Base-by-base conservation (phyloP, 2,113 vertebrate genomes). In the Hipposideros armiger region DNA sequence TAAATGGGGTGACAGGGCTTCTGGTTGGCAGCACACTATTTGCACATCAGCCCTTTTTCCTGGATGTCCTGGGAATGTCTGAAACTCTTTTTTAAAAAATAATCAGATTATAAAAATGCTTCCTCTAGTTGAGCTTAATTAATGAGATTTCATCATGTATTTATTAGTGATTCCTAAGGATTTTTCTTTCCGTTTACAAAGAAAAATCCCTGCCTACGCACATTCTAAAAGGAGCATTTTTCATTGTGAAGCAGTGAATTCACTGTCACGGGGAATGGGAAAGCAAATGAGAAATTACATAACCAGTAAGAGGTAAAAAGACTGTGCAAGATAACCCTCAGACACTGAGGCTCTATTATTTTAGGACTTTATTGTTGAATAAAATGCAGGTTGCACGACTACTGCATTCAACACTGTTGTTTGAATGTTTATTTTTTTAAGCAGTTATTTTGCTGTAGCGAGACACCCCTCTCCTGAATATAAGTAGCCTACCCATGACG, bases 381-480 rank as follows among this genome's bases (percentile, higher is more conserved):
- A 42, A 62, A 67, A 72, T 54, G 50, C 7, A 17, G 10, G 2
- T 47, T 56, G 30, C 7, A 72, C 16, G 42, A 54, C 95, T 17
- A 74, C 17, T 52, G 17, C 76, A 81, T 81, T 92, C 52, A 77
- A 30, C 7, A 36, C 22, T 67, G 56, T 4, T 42, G 6, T 22
- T 84, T 81, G 42, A 60, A 81, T 67, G 13, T 62, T 87, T 50
- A n/a, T 54, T 83, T 92, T 89, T 50, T 93, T 45, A 70, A 58
- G 36, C 40, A 76, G 70, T 36, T 54, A 56, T 87, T 85, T 87
- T 84, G 20, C 16, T 56, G 3, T 20, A 32, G 10, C 47, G 47
- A 77, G 64, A 91, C 7, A 47, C 17, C n/a, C 45, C 10, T 67
- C 4, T 70, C 30, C 8, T 87, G 69, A 69, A 95, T 91, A 56